Evolutionary conservation across 2,888 invertebrate genomes (phyloP), one percentile per base, ranked within the genome.

Genomic region (Villa cingulata): DNA sequence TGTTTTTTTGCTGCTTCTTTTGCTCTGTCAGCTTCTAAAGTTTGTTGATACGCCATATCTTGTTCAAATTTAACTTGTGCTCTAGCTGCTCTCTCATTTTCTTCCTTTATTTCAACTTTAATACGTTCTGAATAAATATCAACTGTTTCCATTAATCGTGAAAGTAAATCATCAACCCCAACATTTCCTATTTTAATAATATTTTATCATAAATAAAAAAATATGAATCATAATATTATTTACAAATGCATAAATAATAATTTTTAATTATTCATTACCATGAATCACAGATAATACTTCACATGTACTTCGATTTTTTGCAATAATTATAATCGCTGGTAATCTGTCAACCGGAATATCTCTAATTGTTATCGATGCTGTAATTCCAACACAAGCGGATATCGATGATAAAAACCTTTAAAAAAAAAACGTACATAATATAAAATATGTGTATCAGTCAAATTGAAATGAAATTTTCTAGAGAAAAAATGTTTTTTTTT

Each of bases 21-120:
- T 48, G 88, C 88, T 72, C 86, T 84, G 58, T 64, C 70, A 12
- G 65, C 65, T 62, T 85, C 85, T 46, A 96, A 74, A 57, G 94
- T 94, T 62, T 78, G 82, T 65, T 89, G 82, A 70, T 91, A 96
- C 1, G 95, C 95, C 66, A 82, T 81, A 72, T 96, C 94, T 72
- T 96, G 95, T 67, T 95, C 94, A 58, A 81, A 76, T 70, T 92
- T 91, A 46, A 96, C 89, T 58, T 77, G 74, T 68, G 94, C 92
- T 47, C 95, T 72, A 12, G 86, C 90, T 54, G 87, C 86, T 48
- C 95, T 72, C 66, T 94, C 92, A 50, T 86, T 78, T 72, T 95
- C 95, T 59, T 89, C 80, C 37, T 77, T 74, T 48, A 85, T 81
- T 69, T 94, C 94, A 53, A 78, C 79, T 49, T 74, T 74, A 48